Evolutionary conservation across 2,888 invertebrate species (phyloP).

Genomic region (Mesopsocus fuscifrons): DNA sequence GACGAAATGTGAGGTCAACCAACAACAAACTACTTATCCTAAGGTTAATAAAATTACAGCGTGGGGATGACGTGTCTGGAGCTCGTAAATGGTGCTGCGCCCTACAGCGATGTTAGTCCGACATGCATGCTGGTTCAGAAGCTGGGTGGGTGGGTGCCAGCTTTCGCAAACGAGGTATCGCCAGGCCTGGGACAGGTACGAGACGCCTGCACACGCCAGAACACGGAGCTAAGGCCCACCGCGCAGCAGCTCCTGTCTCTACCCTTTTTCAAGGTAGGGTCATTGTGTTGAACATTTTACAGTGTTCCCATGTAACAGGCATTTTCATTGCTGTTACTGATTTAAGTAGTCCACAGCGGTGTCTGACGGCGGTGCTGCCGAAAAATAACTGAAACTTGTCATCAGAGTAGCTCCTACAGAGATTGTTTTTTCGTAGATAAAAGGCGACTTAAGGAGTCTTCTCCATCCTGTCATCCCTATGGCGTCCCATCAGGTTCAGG

Average conservation of each 20-base stretch:
- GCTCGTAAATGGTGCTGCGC: constrained; percentile 73
- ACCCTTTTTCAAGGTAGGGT: neutral
- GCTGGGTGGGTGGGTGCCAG: constrained; percentile 57
- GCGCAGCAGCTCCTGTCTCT: constrained; percentile 38
- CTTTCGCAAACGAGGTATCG: constrained; percentile 42
- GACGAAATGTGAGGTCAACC: no score
- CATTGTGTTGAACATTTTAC: no score
- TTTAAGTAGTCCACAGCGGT: no score
- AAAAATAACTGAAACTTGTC: neutral
- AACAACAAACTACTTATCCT: no score
- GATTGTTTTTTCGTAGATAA: neutral
- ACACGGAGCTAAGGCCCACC: constrained; percentile 32
- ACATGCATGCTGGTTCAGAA: constrained; percentile 86
- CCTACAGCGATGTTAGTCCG: constrained; percentile 67
- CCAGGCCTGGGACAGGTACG: constrained; percentile 29
- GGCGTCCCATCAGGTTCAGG: neutral
- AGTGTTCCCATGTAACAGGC: no score
- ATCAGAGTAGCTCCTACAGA: neutral
- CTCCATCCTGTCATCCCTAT: constrained; percentile 7
- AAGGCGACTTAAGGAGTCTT: neutral
- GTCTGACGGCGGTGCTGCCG: no score
- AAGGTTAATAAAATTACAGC: no score
- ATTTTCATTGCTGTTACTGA: no score
- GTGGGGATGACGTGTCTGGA: constrained; percentile 76
- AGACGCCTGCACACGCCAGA: constrained; percentile 16